These are phyloP conservation scores for Apis dorsata DNA, from an alignment of 1,140 invertebrate species.

Conservation along the genomic window DNA sequence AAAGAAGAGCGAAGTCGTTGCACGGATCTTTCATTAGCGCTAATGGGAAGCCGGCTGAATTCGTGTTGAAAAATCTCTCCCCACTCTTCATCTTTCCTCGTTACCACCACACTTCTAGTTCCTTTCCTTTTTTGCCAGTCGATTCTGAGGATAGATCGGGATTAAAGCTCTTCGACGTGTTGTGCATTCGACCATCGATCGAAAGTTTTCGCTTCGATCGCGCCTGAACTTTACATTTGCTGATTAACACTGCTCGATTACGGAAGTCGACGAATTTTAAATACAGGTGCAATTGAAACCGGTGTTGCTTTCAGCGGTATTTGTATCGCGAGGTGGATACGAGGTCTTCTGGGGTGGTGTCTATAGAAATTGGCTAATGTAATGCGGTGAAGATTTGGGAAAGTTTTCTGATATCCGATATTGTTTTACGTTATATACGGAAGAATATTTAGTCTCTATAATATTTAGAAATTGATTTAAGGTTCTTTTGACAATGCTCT, in stretches of 20 bases:
- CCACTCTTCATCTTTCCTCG: neutral
- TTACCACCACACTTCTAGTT: neutral
- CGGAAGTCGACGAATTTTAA: neutral
- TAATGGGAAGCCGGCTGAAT: constrained; percentile 54
- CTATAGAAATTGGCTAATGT: too few species aligned
- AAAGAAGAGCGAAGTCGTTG: constrained; percentile 40
- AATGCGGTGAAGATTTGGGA: too few species aligned
- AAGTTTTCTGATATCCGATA: too few species aligned
- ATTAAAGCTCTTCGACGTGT: constrained; percentile 42
- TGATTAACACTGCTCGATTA: neutral
- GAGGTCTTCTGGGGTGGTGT: too few species aligned
- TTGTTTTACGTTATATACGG: too few species aligned
- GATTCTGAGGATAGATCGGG: constrained; percentile 12
- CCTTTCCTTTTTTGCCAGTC: constrained; percentile 14
- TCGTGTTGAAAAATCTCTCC: constrained; percentile 31
- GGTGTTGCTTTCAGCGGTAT: too few species aligned
- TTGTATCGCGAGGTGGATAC: too few species aligned
- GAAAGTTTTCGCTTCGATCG: neutral
- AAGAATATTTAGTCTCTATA: too few species aligned
- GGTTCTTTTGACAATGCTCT: too few species aligned
- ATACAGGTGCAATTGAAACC: neutral
- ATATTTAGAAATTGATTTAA: too few species aligned
- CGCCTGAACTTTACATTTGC: constrained; percentile 17
- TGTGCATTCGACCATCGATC: constrained; percentile 41
- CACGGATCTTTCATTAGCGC: constrained; percentile 59